These are phyloP conservation scores for Oreochromis tanganicae DNA, from an alignment of 2,113 vertebrate species.

Conservation along the genomic window DNA sequence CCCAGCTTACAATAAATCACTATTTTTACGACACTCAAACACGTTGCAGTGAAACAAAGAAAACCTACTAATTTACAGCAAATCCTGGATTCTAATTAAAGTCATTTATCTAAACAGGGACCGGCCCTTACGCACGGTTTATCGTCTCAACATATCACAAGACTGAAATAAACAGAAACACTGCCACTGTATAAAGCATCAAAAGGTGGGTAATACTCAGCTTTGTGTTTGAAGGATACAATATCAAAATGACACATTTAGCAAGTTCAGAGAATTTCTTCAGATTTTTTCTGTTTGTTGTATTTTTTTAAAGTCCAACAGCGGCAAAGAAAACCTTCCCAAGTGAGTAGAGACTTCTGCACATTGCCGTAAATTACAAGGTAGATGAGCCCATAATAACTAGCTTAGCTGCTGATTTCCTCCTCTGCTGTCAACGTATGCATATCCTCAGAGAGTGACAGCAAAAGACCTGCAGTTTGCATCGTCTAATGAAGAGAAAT, in stretches of 20 bases:
- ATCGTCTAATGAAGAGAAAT: background rate
- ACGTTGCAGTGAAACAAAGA: background rate
- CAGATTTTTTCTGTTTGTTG: background rate
- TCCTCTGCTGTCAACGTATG: background rate
- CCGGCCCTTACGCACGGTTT: background rate
- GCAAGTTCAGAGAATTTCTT: background rate
- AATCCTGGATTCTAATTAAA: constrained; percentile 13
- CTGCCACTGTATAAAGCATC: background rate
- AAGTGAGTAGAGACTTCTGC: constrained; percentile 1
- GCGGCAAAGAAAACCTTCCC: background rate
- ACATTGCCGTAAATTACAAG: constrained; percentile 26
- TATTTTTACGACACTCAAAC: background rate
- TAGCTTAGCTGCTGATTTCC: background rate
- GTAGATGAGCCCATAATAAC: background rate
- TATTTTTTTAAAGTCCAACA: background rate
- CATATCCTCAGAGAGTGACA: background rate
- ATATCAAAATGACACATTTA: background rate
- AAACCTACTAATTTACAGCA: background rate
- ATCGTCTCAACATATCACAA: background rate
- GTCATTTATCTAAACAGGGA: background rate
- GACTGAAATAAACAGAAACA: background rate
- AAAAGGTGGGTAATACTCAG: background rate
- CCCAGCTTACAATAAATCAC: background rate
- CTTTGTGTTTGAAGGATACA: background rate
- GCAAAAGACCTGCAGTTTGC: background rate